Base-by-base conservation (phyloP, 2,888 invertebrate species). In the Copidosoma aretas region DNA sequence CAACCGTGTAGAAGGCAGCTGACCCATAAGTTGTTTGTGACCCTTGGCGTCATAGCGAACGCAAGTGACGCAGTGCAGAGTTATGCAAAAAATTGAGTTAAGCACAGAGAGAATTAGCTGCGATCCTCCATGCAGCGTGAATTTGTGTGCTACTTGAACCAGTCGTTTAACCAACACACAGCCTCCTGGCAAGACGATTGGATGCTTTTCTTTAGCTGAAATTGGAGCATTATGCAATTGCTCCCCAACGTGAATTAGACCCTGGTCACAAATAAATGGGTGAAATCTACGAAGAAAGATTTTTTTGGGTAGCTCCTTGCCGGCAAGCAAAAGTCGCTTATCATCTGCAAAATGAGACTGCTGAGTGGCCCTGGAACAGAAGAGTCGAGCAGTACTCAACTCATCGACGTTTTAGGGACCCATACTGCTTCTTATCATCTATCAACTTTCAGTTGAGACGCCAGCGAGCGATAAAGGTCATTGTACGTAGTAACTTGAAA, bases 1-100 rank as follows among this genome's bases (percentile, higher is more conserved):
- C 1, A 72, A 67, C 25, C 76, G 53, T 1, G 67, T 58, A 0
- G 57, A 59, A 1, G 77, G 76, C 2, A 60, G 32, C 2, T 49
- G 19, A 14, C 25, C 60, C 60, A 60, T 60, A 17, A 58, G 52
- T 32, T 68, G 68, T 1, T 21, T n/a, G n/a, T n/a, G n/a, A n/a
- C n/a, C n/a, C n/a, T n/a, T n/a, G n/a, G n/a, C n/a, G n/a, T n/a
- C n/a, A 43, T 43, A 59, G 3, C 59, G 12, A 4, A 12, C 22
- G 19, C 59, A 59, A 2, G 12, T 15, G 3, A 22, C 21, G 25
- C 46, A 41, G 1, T 22, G 4, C 21, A 21, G 43, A 10, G 21
- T 21, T 41, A 17, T 43, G 21, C 59, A 15, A 17, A 46, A 2
- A n/a, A 22, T 10, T 46, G n/a, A n/a, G n/a, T 19, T 5, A 59